Base-by-base conservation (phyloP, 2,113 vertebrate genomes). In the Aphyosemion australe region DNA sequence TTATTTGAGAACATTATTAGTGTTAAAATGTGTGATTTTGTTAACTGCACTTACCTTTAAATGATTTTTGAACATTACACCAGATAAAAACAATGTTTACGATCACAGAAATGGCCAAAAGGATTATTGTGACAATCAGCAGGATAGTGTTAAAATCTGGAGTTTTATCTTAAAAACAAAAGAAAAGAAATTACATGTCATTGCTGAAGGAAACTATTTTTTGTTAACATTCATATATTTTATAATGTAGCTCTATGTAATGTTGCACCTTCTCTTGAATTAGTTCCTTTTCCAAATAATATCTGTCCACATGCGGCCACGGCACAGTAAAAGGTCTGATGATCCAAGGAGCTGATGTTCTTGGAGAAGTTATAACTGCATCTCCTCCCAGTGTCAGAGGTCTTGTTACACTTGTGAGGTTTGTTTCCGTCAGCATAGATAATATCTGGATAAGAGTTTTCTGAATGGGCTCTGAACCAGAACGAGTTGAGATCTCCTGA, bases 251-350 rank as follows among this genome's bases (percentile, higher is more conserved):
- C n/a, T n/a, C n/a, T 32, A 5, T 32, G 7, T 32, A 7, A 32
- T 32, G 7, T 32, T 32, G 32, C 7, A 32, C 32, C 32, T 32
- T 32, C 15, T 11, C 53, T 18, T 4, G 63, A 19, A 32, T 56
- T 56, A 1, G 65, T 59, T 62, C 54, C 62, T 39, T 57, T 65
- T 61, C 73, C 73, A 34, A 69, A 66, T 3, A 65, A 20, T 41
- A n/a, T n/a, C n/a, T n/a, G n/a, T n/a, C n/a, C n/a, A n/a, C n/a
- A n/a, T n/a, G n/a, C n/a, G n/a, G n/a, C 58, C 21, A 79, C 31
- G 21, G 62, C 74, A 54, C 82, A 84, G 70, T 69, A 55, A 45
- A 77, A 78, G 47, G 47, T 74, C 34, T 66, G 70, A 68, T 19
- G 39, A 58, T 84, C 82, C 61, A 71, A 74, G 56, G 59, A 34